A percentile compares a stretch with the other conserved stretches of the same genome.
These are phyloP conservation scores for Dromius quadrimaculatus DNA, from an alignment of 2,888 invertebrate species.

Conservation along the genomic window DNA sequence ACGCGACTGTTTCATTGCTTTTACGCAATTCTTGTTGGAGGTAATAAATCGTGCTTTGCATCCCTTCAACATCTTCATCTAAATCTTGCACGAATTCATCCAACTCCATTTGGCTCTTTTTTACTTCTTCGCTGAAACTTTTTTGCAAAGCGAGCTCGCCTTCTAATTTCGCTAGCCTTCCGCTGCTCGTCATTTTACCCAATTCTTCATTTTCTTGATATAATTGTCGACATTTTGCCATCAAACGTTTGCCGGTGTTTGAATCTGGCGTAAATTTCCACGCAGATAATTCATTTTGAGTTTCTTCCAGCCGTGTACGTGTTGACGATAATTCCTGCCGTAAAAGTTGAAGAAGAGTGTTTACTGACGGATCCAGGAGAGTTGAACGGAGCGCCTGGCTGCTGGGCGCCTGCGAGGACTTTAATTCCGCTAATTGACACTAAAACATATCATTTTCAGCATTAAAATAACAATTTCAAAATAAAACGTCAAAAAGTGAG, in stretches of 20 bases:
- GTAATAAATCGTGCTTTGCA: slow-evolving; percentile 97
- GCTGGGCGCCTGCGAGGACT: slow-evolving; percentile 83
- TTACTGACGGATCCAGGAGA: slow-evolving; percentile 94
- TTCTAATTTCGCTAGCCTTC: slow-evolving; percentile 94
- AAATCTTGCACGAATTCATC: slow-evolving; percentile 96
- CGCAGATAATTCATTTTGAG: slow-evolving; percentile 96
- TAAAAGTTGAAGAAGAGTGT: slow-evolving; percentile 90
- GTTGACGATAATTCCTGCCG: slow-evolving; percentile 91
- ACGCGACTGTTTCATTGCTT: slow-evolving; percentile 76
- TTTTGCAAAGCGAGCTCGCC: slow-evolving; percentile 95
- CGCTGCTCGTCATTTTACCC: slow-evolving; percentile 95
- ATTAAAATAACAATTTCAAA: too few relatives aligned
- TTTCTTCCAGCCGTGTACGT: slow-evolving; percentile 93
- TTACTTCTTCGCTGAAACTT: slow-evolving; percentile 95
- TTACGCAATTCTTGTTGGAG: slow-evolving; percentile 93
- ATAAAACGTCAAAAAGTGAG: too few relatives aligned
- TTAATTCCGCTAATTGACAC: slow-evolving; percentile 95
- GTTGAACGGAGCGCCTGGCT: slow-evolving; percentile 82
- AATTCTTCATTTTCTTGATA: slow-evolving; percentile 98
- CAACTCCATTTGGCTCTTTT: slow-evolving; percentile 95
- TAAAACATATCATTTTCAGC: too few relatives aligned
- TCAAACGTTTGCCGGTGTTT: slow-evolving; percentile 96
- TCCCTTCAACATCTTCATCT: slow-evolving; percentile 97
- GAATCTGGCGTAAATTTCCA: slow-evolving; percentile 99
- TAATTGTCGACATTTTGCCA: slow-evolving; percentile 95